phyloP scores from a whole-genome alignment of 2,888 invertebrate genomes.

The Drosophila maculinotata region DNA sequence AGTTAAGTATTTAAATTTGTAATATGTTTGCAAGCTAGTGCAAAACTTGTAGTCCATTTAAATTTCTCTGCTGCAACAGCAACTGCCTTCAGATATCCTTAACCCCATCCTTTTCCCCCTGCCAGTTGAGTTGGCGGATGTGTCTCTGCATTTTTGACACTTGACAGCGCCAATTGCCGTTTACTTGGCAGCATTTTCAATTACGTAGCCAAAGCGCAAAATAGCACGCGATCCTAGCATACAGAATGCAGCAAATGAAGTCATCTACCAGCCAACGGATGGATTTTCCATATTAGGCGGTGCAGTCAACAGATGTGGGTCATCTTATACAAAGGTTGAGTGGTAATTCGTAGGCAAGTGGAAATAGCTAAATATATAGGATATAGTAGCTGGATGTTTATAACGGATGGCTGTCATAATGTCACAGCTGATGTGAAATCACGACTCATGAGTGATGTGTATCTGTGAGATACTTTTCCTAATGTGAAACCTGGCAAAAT shows the following conservation, averaged over 20 bases:
- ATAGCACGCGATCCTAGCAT: conserved; percentile 36
- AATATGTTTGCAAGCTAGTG: no score
- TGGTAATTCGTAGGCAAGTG: no score
- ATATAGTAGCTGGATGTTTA: no score
- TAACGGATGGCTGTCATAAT: neutral
- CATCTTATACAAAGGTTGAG: neutral
- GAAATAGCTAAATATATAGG: no score
- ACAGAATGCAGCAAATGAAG: conserved; percentile 37
- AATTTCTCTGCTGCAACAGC: neutral
- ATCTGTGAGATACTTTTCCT: conserved; percentile 3
- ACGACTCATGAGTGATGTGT: neutral
- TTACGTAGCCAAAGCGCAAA: conserved; percentile 32
- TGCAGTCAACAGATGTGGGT: conserved; percentile 21
- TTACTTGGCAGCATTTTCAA: conserved; percentile 63
- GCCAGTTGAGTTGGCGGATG: neutral
- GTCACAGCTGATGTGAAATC: no score
- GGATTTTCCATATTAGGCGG: neutral
- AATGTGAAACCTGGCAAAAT: neutral
- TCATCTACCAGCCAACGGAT: conserved; percentile 9
- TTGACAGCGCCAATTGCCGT: conserved; percentile 57
- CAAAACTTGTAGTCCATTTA: no score
- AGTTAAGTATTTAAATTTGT: no score
- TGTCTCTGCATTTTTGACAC: conserved; percentile 54
- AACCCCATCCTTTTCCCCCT: neutral
- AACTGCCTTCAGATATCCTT: neutral